phyloP scores from a whole-genome alignment of 2,888 invertebrate species.

The Pseudococcus viburni region DNA sequence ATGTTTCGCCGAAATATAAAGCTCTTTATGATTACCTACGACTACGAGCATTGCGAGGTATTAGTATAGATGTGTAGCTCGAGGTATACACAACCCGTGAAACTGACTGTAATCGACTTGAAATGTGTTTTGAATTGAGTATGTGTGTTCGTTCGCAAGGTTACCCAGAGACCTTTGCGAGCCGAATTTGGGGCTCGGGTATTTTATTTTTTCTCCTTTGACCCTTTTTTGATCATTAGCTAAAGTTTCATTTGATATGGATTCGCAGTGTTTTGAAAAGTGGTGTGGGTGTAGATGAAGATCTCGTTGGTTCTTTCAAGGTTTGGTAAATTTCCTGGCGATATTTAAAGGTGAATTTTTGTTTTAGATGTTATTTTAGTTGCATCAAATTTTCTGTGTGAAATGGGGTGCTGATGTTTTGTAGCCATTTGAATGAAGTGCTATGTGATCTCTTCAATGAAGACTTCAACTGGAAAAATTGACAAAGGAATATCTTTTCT shows the following conservation, averaged over 20 bases:
- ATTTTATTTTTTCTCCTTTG: neutral
- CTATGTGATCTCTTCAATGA: too few relatives aligned
- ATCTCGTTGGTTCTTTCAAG: neutral
- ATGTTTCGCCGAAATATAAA: slow-evolving; percentile 35
- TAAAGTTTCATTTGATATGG: neutral
- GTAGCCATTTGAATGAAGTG: too few relatives aligned
- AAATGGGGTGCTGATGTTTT: too few relatives aligned
- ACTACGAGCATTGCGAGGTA: neutral
- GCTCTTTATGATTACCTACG: slow-evolving; percentile 36
- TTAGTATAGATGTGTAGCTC: neutral
- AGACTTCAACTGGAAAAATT: too few relatives aligned
- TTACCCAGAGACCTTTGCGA: neutral
- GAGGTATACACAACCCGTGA: slow-evolving; percentile 4
- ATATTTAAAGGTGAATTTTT: too few relatives aligned
- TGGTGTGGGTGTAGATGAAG: neutral
- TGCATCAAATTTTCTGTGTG: too few relatives aligned
- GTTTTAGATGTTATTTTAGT: too few relatives aligned
- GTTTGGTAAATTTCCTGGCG: neutral
- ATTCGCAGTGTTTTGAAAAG: neutral
- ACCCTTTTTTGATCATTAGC: slow-evolving; percentile 31
- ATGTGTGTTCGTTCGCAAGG: neutral
- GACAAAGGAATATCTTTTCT: too few relatives aligned
- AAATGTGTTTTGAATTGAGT: slow-evolving; percentile 24
- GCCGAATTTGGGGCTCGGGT: neutral
- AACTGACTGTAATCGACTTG: slow-evolving; percentile 6